Evolutionary conservation across 2,888 invertebrate genomes (phyloP).

Genomic region (Trachelus troglodyta): DNA sequence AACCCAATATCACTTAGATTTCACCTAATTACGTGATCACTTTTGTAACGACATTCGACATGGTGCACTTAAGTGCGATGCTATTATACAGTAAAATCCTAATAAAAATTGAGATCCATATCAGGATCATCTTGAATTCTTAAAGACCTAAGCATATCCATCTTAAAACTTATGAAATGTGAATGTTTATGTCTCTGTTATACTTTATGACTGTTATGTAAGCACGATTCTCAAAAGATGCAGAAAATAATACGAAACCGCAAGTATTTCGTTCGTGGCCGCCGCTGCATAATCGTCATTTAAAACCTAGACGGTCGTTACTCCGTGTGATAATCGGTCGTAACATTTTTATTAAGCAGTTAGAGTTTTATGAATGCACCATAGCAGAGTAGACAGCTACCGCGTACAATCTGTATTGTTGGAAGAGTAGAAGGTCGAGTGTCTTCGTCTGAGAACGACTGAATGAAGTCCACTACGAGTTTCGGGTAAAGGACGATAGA

Average conservation of each 20-base stretch:
- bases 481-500: conserved; percentile 46
- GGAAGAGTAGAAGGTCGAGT: conserved; percentile 31
- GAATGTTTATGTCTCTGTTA: background rate
- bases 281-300: background rate
- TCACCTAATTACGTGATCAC: background rate
- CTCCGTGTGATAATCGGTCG: conserved; percentile 40
- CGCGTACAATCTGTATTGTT: conserved; percentile 48
- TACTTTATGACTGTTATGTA: background rate
- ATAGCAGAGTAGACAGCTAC: conserved; percentile 22
- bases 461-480: conserved; percentile 29
- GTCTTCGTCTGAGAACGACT: background rate
- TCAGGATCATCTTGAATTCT: background rate
- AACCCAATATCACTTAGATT: background rate
- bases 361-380: conserved; percentile 45
- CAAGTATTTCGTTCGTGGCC: background rate
- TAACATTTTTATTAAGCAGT: conserved; percentile 54
- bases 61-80: background rate
- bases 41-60: background rate
- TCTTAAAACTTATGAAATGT: background rate
- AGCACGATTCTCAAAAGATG: background rate
- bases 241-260: background rate
- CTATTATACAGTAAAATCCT: background rate
- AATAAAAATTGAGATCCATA: background rate
- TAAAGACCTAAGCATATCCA: background rate
- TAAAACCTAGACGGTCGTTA: background rate